phyloP scores from a whole-genome alignment of 2,797 vertebrate species.

The Myotis findleyi region DNA sequence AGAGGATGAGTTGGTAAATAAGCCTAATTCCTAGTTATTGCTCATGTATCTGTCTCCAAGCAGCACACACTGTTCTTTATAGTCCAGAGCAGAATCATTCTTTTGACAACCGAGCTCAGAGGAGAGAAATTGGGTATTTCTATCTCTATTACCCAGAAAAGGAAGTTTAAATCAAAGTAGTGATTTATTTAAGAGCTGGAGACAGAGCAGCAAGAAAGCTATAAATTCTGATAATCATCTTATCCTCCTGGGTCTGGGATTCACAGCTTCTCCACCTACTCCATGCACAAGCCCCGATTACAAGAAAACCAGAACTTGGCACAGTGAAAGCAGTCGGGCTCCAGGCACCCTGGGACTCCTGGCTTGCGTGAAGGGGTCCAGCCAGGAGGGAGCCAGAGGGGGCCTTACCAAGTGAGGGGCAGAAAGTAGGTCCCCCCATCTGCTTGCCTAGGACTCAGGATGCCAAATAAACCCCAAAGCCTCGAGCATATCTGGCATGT shows the following conservation, averaged over 20 bases:
- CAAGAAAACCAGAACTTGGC: neutral
- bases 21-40: neutral
- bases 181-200: neutral
- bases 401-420: neutral
- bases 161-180: neutral
- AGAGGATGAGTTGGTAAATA: neutral
- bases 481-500: neutral
- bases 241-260: neutral
- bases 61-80: neutral
- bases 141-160: slow-evolving; percentile 1
- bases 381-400: neutral
- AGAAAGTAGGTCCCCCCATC: neutral
- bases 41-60: neutral
- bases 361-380: accelerated
- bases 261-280: neutral
- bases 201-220: neutral
- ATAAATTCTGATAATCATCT: neutral
- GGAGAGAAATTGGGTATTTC: neutral
- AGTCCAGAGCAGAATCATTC: neutral
- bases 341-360: neutral
- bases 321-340: neutral
- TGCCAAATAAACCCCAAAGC: neutral
- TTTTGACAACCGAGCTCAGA: neutral
- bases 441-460: neutral
- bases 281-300: neutral